Evolutionary conservation across 2,113 vertebrate species (phyloP).

Genomic region (Anhinga rufa): DNA sequence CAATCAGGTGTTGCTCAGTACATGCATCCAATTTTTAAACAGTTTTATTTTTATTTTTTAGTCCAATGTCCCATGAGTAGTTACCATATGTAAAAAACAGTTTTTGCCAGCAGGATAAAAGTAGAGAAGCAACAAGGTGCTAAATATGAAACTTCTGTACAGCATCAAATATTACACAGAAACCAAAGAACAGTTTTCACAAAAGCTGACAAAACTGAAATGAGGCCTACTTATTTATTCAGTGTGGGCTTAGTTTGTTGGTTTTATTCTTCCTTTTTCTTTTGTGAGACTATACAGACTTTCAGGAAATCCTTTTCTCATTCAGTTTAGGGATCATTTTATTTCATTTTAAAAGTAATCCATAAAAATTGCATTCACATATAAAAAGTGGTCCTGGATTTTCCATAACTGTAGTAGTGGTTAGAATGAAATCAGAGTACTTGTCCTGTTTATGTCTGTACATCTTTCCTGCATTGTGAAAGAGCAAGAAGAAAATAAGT

Average conservation of each 20-base stretch:
- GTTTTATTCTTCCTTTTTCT: background rate
- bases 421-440: background rate
- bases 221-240: background rate
- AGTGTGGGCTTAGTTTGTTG: accelerated
- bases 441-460: background rate
- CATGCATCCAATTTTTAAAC: background rate
- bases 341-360: background rate
- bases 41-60: background rate
- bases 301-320: background rate
- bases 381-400: background rate
- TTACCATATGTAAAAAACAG: background rate
- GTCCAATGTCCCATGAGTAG: background rate
- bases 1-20: background rate
- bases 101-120: background rate
- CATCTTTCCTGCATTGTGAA: background rate
- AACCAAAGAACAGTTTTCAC: background rate
- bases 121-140: background rate
- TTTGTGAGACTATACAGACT: background rate
- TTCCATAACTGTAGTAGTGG: background rate
- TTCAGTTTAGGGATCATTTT: background rate
- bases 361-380: background rate
- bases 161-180: background rate
- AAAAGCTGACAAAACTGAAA: background rate
- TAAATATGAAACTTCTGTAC: background rate
- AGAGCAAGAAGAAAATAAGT: background rate